Conservation (phyloP, 2,797 vertebrate species). For the Rhinella marina region DNA sequence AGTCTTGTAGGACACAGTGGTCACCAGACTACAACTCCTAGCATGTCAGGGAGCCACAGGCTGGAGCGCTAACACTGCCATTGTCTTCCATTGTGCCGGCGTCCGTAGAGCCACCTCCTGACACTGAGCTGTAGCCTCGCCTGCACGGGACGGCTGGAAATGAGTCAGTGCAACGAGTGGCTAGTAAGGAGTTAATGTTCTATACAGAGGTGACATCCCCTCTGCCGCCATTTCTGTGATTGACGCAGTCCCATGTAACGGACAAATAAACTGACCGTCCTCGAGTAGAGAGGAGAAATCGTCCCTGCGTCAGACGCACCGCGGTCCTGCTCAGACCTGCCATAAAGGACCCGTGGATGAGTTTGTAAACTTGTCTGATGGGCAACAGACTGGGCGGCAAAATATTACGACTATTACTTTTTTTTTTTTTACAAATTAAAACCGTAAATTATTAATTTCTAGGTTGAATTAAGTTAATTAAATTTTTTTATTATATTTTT, state of each 20-base stretch:
- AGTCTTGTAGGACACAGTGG: neutral
- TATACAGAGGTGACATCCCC: neutral
- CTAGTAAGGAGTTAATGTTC: neutral
- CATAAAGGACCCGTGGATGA: no score
- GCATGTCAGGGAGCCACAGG: neutral
- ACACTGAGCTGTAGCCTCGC: neutral
- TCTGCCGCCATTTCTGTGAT: neutral
- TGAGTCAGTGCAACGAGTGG: neutral
- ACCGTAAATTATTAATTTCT: no score
- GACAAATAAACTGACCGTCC: no score
- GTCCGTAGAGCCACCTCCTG: neutral
- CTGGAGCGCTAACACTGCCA: neutral
- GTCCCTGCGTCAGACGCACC: no score
- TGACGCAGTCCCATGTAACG: neutral
- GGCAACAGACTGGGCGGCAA: no score
- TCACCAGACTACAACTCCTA: neutral
- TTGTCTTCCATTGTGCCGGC: neutral
- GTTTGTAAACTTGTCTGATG: no score
- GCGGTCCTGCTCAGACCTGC: no score
- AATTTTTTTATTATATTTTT: no score
- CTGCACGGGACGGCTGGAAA: neutral
- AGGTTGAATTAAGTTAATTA: no score
- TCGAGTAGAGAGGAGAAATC: no score
- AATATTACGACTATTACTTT: no score
- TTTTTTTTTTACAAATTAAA: no score